Conservation (phyloP, 2,888 invertebrate genomes). For the Cinara cedri region DNA sequence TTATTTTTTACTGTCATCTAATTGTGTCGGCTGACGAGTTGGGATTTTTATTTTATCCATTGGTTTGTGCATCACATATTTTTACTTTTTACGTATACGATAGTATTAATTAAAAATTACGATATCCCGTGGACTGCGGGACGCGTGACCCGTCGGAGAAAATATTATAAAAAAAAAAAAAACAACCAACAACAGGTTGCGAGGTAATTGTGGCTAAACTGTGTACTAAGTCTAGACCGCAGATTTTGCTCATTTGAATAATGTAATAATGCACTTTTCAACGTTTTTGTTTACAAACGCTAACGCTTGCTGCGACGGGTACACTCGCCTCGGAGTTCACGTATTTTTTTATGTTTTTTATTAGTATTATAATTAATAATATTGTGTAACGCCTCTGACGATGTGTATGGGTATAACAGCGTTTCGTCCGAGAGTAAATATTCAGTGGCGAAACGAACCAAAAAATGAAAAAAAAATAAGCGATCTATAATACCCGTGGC, state of each 20-base stretch:
- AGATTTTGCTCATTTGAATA: conserved; percentile 18
- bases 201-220: not conserved
- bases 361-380: not conserved
- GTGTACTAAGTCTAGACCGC: not conserved
- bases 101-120: conserved; percentile 7
- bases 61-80: conserved; percentile 54
- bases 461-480: too few relatives aligned
- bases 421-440: not conserved
- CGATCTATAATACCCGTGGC: too few relatives aligned
- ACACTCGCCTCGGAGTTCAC: conserved; percentile 29
- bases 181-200: not conserved
- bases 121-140: conserved; percentile 16
- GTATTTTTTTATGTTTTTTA: not conserved
- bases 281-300: not conserved
- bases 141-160: not conserved
- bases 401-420: not conserved
- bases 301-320: not conserved
- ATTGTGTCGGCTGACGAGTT: conserved; percentile 54
- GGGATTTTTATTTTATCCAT: conserved; percentile 54
- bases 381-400: not conserved
- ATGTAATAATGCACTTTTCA: not conserved
- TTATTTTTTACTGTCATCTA: conserved; percentile 43
- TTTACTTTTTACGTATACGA: conserved; percentile 34
- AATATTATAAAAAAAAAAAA: not conserved
- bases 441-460: not conserved